Evolutionary conservation across 2,888 invertebrate species (phyloP), one percentile per base, ranked within the genome.

Genomic region (Apodemia hepburni): DNA sequence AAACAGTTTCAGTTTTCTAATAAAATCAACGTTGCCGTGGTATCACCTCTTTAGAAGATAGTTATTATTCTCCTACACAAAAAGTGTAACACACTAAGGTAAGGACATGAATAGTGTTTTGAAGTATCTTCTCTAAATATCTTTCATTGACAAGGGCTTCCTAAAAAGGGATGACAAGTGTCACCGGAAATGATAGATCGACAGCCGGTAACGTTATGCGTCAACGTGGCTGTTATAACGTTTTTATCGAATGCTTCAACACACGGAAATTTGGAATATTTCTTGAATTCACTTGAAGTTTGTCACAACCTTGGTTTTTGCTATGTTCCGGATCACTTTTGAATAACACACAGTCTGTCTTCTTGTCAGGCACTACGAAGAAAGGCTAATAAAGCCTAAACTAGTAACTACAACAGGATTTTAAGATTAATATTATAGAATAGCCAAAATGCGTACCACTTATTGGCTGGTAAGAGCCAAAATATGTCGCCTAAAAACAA

Each of bases 121-220:
- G 17, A 42, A 22, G n/a, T 42, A 57, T 57, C 33, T 57, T 61
- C 18, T 12, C 58, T 42, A 18, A 61, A 61, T 61, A 61, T 60
- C 49, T 49, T 60, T 45, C 29, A 22, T 42, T 58, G 61, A 38
- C 57, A 17, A 58, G 45, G 61, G 61, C 47, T 45, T 61, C 38
- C 61, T n/a, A 15, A 42, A 58, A 38, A 12, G 58, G 58, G 66
- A 66, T 60, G 64, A 63, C 63, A 64, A 63, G 61, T 54, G 66
- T 60, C 66, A 61, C 59, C 58, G 61, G 62, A 65, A 64, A 64
- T 67, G 67, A 67, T 67, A 61, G 61, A 67, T 62, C 62, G 63
- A 59, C 59, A 61, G 29, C 59, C 49, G 38, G 58, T 27, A 45
- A 61, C 45, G 33, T 38, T 17, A 61, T 57, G 45, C 51, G 11